These are phyloP conservation scores for Cariama cristata DNA, from an alignment of 2,113 vertebrate species.

Conservation along the genomic window DNA sequence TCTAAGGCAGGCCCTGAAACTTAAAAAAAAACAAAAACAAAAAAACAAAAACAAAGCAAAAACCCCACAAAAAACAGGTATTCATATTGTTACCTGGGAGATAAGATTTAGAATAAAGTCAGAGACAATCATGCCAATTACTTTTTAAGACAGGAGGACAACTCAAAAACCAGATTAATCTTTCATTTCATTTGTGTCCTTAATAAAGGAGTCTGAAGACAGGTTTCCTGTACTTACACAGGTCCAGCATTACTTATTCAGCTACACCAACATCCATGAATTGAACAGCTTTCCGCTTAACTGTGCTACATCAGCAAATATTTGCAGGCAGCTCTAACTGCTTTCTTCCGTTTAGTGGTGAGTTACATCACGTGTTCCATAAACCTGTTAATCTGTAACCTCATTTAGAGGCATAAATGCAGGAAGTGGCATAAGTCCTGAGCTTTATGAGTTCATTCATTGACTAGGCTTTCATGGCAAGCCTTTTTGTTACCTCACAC, in stretches of 20 bases:
- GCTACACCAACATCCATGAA: background rate
- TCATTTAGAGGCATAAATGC: slow-evolving; percentile 22
- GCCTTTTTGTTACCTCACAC: slow-evolving; percentile 3
- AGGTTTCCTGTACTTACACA: slow-evolving; percentile 37
- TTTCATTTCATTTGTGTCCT: background rate
- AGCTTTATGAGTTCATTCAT: background rate
- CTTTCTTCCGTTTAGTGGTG: background rate
- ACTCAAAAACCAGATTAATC: background rate
- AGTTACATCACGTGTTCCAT: background rate
- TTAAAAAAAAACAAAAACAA: too few relatives aligned
- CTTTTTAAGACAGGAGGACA: slow-evolving; percentile 1
- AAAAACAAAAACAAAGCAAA: too few relatives aligned
- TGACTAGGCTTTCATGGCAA: background rate
- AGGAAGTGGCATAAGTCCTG: background rate
- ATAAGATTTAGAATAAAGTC: slow-evolving; percentile 9
- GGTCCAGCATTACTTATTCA: background rate
- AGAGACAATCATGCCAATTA: slow-evolving; percentile 40
- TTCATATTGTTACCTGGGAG: slow-evolving; percentile 9
- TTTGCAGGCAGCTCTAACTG: background rate
- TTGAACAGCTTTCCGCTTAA: background rate
- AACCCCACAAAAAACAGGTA: background rate
- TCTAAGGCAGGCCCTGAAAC: slow-evolving; percentile 59
- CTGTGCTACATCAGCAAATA: background rate
- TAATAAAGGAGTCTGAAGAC: background rate
- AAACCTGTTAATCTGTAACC: slow-evolving; percentile 20